Evolutionary conservation across 2,797 vertebrate species (phyloP).

Genomic region (Melanotaenia boesemani): DNA sequence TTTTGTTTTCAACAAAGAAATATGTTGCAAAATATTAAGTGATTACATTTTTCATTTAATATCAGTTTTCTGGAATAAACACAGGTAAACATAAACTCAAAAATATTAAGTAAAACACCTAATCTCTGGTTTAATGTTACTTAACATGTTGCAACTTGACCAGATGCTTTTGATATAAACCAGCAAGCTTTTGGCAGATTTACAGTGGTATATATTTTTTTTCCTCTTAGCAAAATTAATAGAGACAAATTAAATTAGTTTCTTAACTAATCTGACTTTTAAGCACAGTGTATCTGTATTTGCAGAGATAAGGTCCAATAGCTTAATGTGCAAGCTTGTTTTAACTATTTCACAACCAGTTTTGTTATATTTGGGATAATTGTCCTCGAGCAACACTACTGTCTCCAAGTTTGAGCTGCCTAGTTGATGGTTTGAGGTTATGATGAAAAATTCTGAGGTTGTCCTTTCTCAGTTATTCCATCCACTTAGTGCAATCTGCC

Average conservation of each 20-base stretch:
- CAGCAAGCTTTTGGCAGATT: no score
- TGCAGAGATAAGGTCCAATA: background rate
- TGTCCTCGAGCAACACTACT: background rate
- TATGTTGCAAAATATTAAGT: no score
- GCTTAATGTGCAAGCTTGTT: background rate
- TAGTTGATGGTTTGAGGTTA: background rate
- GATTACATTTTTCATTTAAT: background rate
- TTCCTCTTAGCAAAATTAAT: background rate
- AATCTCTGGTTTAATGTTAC: background rate
- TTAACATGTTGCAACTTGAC: background rate
- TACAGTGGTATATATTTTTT: no score
- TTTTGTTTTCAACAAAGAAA: background rate
- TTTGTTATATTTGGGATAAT: background rate
- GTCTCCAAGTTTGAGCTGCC: background rate
- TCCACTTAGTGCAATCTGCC: background rate
- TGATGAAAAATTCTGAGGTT: background rate
- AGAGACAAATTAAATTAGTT: background rate
- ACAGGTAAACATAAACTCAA: background rate
- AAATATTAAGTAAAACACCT: background rate
- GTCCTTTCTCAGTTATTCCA: background rate
- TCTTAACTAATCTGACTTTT: background rate
- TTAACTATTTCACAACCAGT: background rate
- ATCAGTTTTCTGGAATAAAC: background rate
- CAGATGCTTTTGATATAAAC: no score
- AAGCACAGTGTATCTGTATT: background rate